Conservation (phyloP, 2,113 vertebrate genomes). For the Serinus canaria region DNA sequence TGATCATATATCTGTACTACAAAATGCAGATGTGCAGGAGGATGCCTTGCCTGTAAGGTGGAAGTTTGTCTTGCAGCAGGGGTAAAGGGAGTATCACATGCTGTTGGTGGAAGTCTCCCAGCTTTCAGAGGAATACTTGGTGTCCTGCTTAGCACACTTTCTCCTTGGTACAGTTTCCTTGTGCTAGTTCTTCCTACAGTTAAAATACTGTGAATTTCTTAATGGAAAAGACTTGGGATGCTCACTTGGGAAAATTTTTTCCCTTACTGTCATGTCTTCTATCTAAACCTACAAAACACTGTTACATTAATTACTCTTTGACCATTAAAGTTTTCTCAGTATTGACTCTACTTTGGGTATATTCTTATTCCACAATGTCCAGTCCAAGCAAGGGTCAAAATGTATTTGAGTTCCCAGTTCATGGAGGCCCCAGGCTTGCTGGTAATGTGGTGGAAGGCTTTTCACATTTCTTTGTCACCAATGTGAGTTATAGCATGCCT, state of each 20-base stretch:
- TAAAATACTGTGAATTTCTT: neutral
- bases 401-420: neutral
- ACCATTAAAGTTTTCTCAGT: neutral
- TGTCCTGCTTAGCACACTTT: neutral
- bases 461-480: neutral
- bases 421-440: neutral
- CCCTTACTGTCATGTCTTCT: neutral
- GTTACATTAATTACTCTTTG: neutral
- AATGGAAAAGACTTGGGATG: neutral
- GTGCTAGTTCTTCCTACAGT: neutral
- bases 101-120: neutral
- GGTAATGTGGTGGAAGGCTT: neutral
- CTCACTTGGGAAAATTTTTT: neutral
- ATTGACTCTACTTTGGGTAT: neutral
- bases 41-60: neutral
- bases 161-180: neutral
- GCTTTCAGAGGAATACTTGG: neutral
- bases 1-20: neutral
- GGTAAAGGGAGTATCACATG: neutral
- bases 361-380: neutral
- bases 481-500: neutral
- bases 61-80: neutral
- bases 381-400: neutral
- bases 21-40: neutral
- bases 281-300: neutral